These are phyloP conservation scores for Falcaria lacertinaria DNA, from an alignment of 2,888 invertebrate species.

Conservation along the genomic window DNA sequence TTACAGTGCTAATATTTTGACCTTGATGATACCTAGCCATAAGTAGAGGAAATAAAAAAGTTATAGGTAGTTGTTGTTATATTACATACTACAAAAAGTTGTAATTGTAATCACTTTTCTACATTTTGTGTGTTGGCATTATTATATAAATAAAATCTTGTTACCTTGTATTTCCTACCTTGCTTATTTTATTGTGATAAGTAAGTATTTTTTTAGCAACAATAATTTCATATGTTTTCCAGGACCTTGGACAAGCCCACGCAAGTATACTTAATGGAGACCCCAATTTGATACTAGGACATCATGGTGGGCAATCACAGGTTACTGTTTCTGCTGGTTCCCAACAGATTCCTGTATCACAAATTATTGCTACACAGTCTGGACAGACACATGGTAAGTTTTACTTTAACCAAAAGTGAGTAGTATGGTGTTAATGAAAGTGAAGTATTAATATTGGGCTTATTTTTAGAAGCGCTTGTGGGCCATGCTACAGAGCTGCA, in stretches of 20 bases:
- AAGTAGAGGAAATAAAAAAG: not conserved
- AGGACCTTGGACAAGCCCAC: conserved; percentile 72
- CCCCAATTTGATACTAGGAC: conserved; percentile 77
- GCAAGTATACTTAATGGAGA: conserved; percentile 72
- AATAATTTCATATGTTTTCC: conserved; percentile 26
- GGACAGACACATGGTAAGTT: conserved; percentile 65
- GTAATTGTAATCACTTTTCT: too few relatives aligned
- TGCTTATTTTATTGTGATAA: too few relatives aligned
- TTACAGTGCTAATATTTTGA: not conserved
- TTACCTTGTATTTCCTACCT: too few relatives aligned
- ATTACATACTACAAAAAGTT: too few relatives aligned
- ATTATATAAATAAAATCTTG: too few relatives aligned
- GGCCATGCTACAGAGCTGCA: conserved; percentile 70
- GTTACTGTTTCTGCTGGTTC: conserved; percentile 63
- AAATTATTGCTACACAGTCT: conserved; percentile 68
- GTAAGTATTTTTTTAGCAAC: conserved; percentile 2
- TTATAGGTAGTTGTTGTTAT: too few relatives aligned
- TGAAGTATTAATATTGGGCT: conserved; percentile 10
- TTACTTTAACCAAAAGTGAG: not conserved
- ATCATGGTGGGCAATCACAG: conserved; percentile 71
- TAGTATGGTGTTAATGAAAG: not conserved
- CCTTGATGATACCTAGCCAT: conserved; percentile 1
- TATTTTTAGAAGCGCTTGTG: conserved; percentile 60
- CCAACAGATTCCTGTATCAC: conserved; percentile 72
- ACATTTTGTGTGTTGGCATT: too few relatives aligned